phyloP scores from a whole-genome alignment of 2,797 vertebrate genomes.

The Aselliscus stoliczkanus region DNA sequence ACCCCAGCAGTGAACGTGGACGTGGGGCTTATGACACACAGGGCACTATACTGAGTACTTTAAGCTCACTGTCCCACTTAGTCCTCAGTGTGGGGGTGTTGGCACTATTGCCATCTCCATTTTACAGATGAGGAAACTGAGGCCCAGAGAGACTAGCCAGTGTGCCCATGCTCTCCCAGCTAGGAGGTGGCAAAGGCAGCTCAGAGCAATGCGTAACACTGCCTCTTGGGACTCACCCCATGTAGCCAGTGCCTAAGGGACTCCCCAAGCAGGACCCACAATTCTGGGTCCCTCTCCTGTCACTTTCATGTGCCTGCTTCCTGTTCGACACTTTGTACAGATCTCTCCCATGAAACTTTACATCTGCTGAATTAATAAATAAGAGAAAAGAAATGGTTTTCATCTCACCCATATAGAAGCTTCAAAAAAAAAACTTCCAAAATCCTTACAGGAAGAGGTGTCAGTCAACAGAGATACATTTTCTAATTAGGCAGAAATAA shows the following conservation, averaged over 20 bases:
- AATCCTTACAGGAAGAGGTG: not conserved
- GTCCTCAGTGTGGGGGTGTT: fast-evolving
- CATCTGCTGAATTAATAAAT: not conserved
- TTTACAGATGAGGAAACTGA: not conserved
- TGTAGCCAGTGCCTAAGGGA: too few species aligned
- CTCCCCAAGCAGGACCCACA: not conserved
- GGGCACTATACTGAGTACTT: not conserved
- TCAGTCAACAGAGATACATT: not conserved
- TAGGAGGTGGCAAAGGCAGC: not conserved
- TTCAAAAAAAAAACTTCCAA: not conserved
- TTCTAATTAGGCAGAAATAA: constrained; percentile 41
- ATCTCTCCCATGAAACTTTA: not conserved
- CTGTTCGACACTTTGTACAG: not conserved
- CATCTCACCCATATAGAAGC: not conserved
- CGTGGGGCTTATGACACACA: fast-evolving
- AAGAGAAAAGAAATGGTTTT: not conserved
- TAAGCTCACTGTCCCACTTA: too few species aligned
- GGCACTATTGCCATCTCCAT: not conserved
- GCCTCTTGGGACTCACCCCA: not conserved
- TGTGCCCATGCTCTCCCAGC: not conserved
- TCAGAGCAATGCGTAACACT: not conserved
- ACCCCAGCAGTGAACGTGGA: not conserved
- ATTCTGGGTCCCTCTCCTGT: not conserved
- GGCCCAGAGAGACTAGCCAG: not conserved
- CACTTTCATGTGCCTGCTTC: not conserved